phyloP scores from a whole-genome alignment of 2,797 vertebrate species.

The Xyrichtys novacula region DNA sequence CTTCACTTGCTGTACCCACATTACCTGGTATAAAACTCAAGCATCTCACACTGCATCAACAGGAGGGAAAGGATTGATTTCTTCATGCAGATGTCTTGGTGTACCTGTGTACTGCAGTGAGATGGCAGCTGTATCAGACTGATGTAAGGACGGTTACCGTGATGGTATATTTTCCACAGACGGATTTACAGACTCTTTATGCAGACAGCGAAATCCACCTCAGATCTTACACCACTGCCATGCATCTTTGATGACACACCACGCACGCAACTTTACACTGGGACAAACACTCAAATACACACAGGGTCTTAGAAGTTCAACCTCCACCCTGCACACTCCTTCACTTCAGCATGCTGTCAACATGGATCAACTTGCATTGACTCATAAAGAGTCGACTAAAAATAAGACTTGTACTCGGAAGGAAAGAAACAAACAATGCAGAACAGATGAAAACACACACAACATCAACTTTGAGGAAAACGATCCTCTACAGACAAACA shows the following conservation, averaged over 20 bases:
- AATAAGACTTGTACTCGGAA: conserved; percentile 54
- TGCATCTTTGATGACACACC: conserved; percentile 43
- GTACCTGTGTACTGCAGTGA: conserved; percentile 14
- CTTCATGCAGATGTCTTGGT: neutral
- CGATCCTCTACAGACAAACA: neutral
- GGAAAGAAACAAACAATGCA: conserved; percentile 37
- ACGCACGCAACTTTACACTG: conserved; percentile 8
- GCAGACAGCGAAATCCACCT: conserved; percentile 10
- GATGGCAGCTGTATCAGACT: conserved; percentile 4
- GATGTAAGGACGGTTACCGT: conserved; percentile 14
- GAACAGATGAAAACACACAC: conserved; percentile 16
- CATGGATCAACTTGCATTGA: conserved; percentile 65
- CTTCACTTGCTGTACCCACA: neutral
- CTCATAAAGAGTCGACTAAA: conserved; percentile 63
- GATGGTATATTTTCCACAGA: conserved; percentile 11
- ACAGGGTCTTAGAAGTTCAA: conserved; percentile 27
- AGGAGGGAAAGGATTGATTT: neutral
- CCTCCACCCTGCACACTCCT: conserved; percentile 16
- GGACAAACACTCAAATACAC: neutral
- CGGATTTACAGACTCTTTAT: neutral
- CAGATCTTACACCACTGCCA: conserved; percentile 26
- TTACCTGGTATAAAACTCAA: conserved; percentile 13
- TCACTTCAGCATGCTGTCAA: conserved; percentile 50
- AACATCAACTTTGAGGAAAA: neutral
- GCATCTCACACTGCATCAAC: neutral